phyloP scores from a whole-genome alignment of 2,797 vertebrate genomes.

The Neomorphus geoffroyi region DNA sequence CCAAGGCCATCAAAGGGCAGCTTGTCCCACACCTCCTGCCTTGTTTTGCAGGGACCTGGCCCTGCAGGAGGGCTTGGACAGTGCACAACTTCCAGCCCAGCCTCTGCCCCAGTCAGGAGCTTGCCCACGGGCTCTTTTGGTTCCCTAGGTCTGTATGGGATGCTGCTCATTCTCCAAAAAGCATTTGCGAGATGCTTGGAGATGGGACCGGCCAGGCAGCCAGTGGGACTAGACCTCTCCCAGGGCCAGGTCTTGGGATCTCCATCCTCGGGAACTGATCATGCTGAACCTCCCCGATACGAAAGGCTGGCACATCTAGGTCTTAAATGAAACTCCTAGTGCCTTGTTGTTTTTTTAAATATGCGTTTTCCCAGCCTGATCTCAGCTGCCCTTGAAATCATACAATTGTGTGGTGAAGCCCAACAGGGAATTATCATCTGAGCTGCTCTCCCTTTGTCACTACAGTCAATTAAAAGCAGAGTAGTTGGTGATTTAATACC shows the following conservation, averaged over 20 bases:
- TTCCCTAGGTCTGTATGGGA: background rate
- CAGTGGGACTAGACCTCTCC: background rate
- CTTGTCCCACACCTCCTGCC: background rate
- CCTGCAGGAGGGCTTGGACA: background rate
- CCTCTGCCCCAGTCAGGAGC: background rate
- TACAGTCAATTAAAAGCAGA: slow-evolving; percentile 56
- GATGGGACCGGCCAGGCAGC: background rate
- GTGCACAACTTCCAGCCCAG: background rate
- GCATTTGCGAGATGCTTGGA: background rate
- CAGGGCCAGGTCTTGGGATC: background rate
- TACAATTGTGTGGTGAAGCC: background rate
- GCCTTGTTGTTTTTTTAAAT: background rate
- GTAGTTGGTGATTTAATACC: slow-evolving; percentile 38
- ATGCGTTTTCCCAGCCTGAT: background rate
- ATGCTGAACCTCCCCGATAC: background rate
- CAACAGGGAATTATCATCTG: slow-evolving; percentile 14
- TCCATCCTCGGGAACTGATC: background rate
- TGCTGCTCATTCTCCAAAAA: background rate
- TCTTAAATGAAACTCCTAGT: background rate
- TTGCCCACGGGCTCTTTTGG: background rate
- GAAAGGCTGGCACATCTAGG: background rate
- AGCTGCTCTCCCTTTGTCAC: slow-evolving; percentile 38
- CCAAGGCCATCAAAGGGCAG: background rate
- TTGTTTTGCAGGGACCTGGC: background rate
- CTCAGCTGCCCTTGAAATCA: slow-evolving; percentile 35